These are phyloP conservation scores for Micrastur ruficollis DNA, from an alignment of 2,797 vertebrate species.

Conservation along the genomic window DNA sequence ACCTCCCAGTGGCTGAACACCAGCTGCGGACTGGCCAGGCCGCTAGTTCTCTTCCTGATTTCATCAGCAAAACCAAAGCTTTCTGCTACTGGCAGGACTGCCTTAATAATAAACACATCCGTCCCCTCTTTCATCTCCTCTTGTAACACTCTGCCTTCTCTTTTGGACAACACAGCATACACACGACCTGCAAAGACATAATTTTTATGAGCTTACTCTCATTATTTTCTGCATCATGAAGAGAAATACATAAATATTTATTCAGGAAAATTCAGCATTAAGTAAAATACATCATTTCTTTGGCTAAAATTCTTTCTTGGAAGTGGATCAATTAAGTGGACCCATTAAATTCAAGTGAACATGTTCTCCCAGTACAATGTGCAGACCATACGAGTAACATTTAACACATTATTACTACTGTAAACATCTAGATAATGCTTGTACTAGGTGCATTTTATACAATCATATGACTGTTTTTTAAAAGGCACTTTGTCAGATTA, in stretches of 20 bases:
- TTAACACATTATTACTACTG: neutral
- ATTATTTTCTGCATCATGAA: neutral
- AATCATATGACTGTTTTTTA: neutral
- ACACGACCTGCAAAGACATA: constrained; percentile 77
- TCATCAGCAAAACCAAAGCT: constrained; percentile 98
- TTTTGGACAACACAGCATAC: constrained; percentile 90
- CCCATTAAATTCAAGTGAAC: neutral
- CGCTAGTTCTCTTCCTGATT: constrained; percentile 95
- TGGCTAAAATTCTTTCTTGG: neutral
- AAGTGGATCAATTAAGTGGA: neutral
- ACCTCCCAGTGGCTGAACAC: constrained; percentile 99
- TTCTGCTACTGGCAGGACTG: constrained; percentile 92
- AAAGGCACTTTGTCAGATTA: neutral
- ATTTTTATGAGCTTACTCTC: neutral
- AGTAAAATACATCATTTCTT: rapidly evolving
- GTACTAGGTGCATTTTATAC: neutral
- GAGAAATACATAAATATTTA: neutral
- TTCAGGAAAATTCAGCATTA: neutral
- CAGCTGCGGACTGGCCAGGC: constrained; percentile 94
- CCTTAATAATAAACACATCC: constrained; percentile 92
- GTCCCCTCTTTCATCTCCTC: constrained; percentile 99
- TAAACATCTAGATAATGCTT: neutral
- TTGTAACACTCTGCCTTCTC: constrained; percentile 89
- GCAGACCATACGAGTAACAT: neutral
- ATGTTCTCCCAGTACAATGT: neutral